These are phyloP conservation scores for Papilio machaon DNA, from an alignment of 1,140 invertebrate genomes.

Conservation along the genomic window DNA sequence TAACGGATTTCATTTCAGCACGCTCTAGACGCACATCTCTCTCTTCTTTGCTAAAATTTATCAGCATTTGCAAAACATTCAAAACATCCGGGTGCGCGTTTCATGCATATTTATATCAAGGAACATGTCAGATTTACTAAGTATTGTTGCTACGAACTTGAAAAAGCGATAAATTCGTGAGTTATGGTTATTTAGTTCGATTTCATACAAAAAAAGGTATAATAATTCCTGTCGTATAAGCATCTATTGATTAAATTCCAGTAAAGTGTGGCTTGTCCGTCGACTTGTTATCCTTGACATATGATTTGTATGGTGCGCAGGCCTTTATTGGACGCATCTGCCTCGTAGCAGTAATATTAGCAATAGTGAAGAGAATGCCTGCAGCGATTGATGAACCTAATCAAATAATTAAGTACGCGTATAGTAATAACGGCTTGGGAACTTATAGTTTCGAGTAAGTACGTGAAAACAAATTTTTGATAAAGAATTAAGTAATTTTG, in stretches of 20 bases:
- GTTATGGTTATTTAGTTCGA: slow-evolving; percentile 8
- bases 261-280: slow-evolving; percentile 42
- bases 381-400: slow-evolving; percentile 42
- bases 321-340: slow-evolving; percentile 55
- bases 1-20: neutral
- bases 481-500: too few relatives aligned
- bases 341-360: slow-evolving; percentile 49
- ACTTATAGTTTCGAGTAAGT: slow-evolving; percentile 77
- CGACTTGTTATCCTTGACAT: slow-evolving; percentile 62
- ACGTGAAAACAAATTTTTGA: slow-evolving; percentile 7
- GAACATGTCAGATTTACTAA: neutral
- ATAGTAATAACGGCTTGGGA: slow-evolving; percentile 69
- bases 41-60: neutral
- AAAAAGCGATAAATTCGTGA: slow-evolving; percentile 8
- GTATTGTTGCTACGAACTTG: neutral
- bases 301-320: slow-evolving; percentile 58
- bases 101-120: neutral
- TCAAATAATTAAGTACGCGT: slow-evolving; percentile 60
- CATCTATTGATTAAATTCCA: slow-evolving; percentile 45
- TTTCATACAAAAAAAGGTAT: neutral
- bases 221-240: slow-evolving; percentile 16
- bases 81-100: slow-evolving; percentile 27
- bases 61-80: neutral
- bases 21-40: neutral
- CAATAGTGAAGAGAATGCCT: slow-evolving; percentile 48